A percentile compares a stretch with the other conserved stretches of the same genome.
phyloP scores from a whole-genome alignment of 92 coral and sea anemone species.

The Phenganax stokvisi region DNA sequence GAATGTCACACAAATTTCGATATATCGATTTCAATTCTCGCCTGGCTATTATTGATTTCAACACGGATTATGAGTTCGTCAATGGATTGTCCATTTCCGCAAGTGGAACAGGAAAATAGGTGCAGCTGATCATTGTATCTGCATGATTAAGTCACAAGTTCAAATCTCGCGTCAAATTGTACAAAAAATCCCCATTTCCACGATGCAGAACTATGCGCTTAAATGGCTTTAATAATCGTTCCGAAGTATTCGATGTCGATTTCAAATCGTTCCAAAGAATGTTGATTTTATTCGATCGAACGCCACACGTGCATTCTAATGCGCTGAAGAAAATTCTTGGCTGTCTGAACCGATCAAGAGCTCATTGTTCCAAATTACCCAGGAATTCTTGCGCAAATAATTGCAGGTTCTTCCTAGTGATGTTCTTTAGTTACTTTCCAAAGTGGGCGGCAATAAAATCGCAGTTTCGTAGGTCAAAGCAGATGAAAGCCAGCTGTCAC shows the following conservation, averaged over 20 bases:
- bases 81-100: neutral
- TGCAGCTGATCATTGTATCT: neutral
- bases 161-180: neutral
- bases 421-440: neutral
- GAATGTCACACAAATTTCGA: neutral
- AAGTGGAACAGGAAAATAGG: neutral
- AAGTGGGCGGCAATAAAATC: neutral
- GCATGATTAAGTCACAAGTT: neutral
- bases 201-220: neutral
- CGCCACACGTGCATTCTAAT: neutral
- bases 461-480: neutral
- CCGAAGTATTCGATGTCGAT: neutral
- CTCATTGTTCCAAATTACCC: slow-evolving; percentile 3
- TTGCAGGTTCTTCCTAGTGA: neutral
- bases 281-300: slow-evolving; percentile 6
- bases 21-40: neutral
- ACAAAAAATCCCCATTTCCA: neutral
- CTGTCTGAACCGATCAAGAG: neutral
- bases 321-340: neutral
- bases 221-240: neutral
- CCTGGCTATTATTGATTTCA: neutral
- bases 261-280: neutral
- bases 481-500: slow-evolving; percentile 14
- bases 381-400: slow-evolving; percentile 1
- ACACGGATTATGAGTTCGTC: neutral